Conservation (phyloP, 2,888 invertebrate genomes). For the Dorcus hopei region DNA sequence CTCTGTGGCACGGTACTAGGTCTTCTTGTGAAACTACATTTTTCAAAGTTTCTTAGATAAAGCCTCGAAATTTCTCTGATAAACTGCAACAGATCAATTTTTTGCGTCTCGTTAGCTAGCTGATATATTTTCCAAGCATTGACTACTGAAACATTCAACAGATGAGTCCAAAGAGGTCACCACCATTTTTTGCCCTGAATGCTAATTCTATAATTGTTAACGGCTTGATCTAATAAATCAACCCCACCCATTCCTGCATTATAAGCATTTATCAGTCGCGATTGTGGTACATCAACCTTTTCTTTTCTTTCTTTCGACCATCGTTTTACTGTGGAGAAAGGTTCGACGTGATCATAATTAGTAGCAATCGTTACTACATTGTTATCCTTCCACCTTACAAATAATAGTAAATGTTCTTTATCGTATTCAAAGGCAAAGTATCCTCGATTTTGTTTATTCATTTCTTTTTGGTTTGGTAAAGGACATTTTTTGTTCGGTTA, state of each 20-base stretch:
- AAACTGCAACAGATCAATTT: too few species aligned
- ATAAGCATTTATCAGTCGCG: conserved; percentile 3
- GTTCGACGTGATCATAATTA: conserved; percentile 11
- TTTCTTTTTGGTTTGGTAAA: too few species aligned
- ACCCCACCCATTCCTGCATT: conserved; percentile 15
- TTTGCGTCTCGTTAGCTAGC: too few species aligned
- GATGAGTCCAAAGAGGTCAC: conserved; percentile 12
- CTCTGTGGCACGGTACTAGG: too few species aligned
- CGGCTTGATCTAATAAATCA: conserved; percentile 9
- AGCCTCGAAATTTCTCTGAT: too few species aligned
- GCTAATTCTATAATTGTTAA: conserved; percentile 7
- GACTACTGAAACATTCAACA: conserved; percentile 1
- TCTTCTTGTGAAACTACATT: too few species aligned
- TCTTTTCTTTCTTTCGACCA: conserved; percentile 1
- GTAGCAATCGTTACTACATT: conserved; percentile 9
- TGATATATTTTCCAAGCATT: conserved; percentile 8
- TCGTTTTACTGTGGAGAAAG: conserved; percentile 3
- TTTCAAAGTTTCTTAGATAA: too few species aligned
- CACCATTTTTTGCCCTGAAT: conserved; percentile 18
- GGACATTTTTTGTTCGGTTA: too few species aligned
- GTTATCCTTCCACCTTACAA: conserved; percentile 16
- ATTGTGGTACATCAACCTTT: conserved; percentile 1
- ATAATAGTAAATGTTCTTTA: neutral
- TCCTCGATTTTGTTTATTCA: too few species aligned
- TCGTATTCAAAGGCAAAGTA: too few species aligned